Percentiles rank a stretch among this genome's conserved stretches.
phyloP scores from a whole-genome alignment of 2,113 vertebrate genomes.

The Carassius auratus region DNA sequence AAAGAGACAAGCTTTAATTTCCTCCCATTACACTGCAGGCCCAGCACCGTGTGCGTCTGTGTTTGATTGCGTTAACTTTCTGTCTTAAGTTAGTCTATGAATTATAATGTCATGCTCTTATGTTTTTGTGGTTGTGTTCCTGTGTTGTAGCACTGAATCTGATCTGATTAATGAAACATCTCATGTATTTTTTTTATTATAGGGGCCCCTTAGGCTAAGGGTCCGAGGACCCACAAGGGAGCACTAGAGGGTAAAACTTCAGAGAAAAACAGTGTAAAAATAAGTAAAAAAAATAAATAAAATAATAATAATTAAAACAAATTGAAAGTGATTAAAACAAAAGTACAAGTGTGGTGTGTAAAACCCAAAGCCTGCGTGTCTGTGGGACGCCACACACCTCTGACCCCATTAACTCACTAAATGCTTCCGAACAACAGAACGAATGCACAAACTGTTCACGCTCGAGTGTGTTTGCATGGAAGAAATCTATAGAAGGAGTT shows the following conservation, averaged over 20 bases:
- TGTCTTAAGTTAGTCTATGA: neutral
- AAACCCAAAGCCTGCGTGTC: neutral
- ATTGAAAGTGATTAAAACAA: neutral
- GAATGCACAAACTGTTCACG: no score
- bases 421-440: neutral
- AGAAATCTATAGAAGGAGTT: neutral
- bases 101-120: neutral
- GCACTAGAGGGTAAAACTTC: neutral
- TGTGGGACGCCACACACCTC: neutral
- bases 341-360: neutral
- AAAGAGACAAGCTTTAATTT: slow-evolving; percentile 23
- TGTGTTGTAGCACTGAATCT: neutral
- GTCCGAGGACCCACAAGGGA: neutral
- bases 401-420: neutral
- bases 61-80: neutral
- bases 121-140: neutral
- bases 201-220: neutral
- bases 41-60: neutral
- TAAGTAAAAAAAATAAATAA: neutral
- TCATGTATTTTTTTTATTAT: neutral
- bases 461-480: no score
- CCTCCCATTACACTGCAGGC: slow-evolving; percentile 6
- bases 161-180: neutral
- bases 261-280: neutral
- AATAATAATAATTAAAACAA: neutral